Conservation (phyloP, 2,888 invertebrate genomes). For the Seladonia tumulorum region DNA sequence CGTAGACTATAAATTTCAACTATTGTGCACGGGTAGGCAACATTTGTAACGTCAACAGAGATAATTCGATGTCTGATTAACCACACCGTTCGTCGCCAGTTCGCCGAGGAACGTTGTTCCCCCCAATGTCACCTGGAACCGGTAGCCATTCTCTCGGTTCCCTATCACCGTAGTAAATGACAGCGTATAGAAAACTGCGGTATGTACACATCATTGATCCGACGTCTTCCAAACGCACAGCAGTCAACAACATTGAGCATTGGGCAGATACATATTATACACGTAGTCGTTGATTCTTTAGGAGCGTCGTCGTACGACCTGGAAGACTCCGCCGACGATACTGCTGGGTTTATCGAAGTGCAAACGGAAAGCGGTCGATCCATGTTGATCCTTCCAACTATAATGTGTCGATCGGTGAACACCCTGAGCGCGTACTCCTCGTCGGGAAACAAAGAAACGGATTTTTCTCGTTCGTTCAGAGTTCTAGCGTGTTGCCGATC, state of each 20-base stretch:
- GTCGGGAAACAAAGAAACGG: constrained; percentile 9
- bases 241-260: constrained; percentile 66
- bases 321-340: constrained; percentile 68
- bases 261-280: constrained; percentile 47
- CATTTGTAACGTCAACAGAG: not conserved
- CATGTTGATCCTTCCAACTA: not conserved
- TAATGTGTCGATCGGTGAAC: constrained; percentile 25
- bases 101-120: constrained; percentile 14
- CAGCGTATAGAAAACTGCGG: constrained; percentile 51
- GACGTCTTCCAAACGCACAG: constrained; percentile 66
- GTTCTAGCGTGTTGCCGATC: not conserved
- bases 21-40: not conserved
- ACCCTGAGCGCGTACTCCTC: constrained; percentile 50
- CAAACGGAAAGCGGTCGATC: constrained; percentile 41
- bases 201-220: constrained; percentile 52
- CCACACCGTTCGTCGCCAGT: constrained; percentile 1
- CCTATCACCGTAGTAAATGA: constrained; percentile 22
- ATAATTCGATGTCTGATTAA: constrained; percentile 16
- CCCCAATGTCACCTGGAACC: not conserved
- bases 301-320: constrained; percentile 59
- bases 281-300: constrained; percentile 55
- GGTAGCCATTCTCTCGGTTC: not conserved
- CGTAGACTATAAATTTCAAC: constrained; percentile 8
- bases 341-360: not conserved
- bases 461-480: not conserved